A percentile compares a stretch with the other conserved stretches of the same genome.
phyloP scores from a whole-genome alignment of 2,888 invertebrate species.

The Philonicus albiceps region DNA sequence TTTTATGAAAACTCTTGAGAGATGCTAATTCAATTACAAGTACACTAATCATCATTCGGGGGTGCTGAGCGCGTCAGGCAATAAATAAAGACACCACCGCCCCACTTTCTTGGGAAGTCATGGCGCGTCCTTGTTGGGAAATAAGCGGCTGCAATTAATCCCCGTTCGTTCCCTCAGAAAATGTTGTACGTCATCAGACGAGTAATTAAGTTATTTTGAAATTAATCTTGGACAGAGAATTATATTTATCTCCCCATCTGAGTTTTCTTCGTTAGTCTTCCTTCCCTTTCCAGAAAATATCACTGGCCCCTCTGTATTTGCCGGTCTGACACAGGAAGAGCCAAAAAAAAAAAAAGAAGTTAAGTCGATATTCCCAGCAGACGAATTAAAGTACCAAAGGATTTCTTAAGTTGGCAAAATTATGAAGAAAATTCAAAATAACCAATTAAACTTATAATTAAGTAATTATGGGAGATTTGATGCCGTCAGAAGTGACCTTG shows the following conservation, averaged over 20 bases:
- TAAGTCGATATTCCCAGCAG: not conserved
- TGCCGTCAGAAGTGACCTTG: not conserved
- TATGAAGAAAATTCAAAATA: not conserved
- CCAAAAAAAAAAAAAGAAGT: not conserved
- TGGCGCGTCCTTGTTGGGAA: not conserved
- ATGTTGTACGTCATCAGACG: not conserved
- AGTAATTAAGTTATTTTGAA: constrained; percentile 16
- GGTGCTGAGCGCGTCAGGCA: not conserved
- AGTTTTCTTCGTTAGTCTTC: not conserved
- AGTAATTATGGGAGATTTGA: not conserved
- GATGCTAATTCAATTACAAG: not conserved
- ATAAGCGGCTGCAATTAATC: constrained; percentile 8
- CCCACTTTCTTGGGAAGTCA: not conserved
- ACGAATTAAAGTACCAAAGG: not conserved
- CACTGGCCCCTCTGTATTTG: not conserved
- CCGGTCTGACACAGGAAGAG: not conserved
- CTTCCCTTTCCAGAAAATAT: not conserved
- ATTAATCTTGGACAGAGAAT: constrained; percentile 13
- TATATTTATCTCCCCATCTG: not conserved
- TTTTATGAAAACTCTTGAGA: not conserved
- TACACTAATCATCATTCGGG: not conserved
- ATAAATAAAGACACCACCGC: not conserved
- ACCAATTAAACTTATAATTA: not conserved
- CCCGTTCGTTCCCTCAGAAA: not conserved
- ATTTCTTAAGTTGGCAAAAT: not conserved